Percentiles rank a stretch among this genome's conserved stretches.
phyloP scores from a whole-genome alignment of 2,888 invertebrate species.

The Sceliomorpha sp. region DNA sequence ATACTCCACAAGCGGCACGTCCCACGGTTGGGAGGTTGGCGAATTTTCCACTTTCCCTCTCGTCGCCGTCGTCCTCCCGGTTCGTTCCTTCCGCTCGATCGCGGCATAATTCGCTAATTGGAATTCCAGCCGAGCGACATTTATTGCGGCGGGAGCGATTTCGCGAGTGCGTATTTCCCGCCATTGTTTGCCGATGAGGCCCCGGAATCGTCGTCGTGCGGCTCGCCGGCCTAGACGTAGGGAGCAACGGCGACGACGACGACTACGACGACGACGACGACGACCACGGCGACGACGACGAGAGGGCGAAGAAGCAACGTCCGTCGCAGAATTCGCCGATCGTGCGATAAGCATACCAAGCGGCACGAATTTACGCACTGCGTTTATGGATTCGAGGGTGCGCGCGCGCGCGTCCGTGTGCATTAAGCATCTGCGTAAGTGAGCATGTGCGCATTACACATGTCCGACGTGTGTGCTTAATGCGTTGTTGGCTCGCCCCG shows the following conservation, averaged over 20 bases:
- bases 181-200: slow-evolving; percentile 44
- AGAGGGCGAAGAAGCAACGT: slow-evolving; percentile 15
- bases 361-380: slow-evolving; percentile 30
- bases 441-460: slow-evolving; percentile 60
- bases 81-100: slow-evolving; percentile 4
- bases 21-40: neutral
- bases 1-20: slow-evolving; percentile 2
- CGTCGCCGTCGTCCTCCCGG: neutral
- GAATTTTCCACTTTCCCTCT: slow-evolving; percentile 7
- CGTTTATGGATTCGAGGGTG: slow-evolving; percentile 14
- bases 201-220: slow-evolving; percentile 37
- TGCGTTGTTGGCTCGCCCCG: slow-evolving; percentile 68
- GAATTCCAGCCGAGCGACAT: slow-evolving; percentile 43
- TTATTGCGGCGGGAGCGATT: slow-evolving; percentile 34
- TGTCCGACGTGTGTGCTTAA: slow-evolving; percentile 59
- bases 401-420: slow-evolving; percentile 7
- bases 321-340: slow-evolving; percentile 28
- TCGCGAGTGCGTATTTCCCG: slow-evolving; percentile 52
- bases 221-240: too few species aligned
- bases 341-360: slow-evolving; percentile 40
- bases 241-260: too few species aligned
- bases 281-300: neutral
- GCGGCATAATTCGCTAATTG: slow-evolving; percentile 39
- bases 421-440: slow-evolving; percentile 48
- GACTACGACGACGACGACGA: too few species aligned